These are phyloP conservation scores for Gouania willdenowi DNA, from an alignment of 2,797 vertebrate species.

Conservation along the genomic window DNA sequence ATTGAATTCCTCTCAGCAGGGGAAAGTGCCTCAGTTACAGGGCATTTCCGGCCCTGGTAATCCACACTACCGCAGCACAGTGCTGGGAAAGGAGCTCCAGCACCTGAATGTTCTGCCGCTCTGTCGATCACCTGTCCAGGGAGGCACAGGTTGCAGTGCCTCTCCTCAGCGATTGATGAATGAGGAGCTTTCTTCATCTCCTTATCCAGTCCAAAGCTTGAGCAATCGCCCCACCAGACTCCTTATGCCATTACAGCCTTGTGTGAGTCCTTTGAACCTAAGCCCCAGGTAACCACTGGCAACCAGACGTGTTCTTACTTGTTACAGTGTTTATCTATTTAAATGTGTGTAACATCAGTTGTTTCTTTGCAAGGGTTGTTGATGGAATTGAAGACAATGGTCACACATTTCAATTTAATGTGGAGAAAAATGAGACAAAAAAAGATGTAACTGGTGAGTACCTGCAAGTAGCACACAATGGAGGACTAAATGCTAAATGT, in stretches of 20 bases:
- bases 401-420: conserved; percentile 82
- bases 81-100: conserved; percentile 82
- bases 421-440: conserved; percentile 59
- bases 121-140: conserved; percentile 74
- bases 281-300: conserved; percentile 83
- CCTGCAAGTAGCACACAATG: neutral
- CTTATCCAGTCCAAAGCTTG: conserved; percentile 14
- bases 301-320: neutral
- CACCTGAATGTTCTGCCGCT: conserved; percentile 74
- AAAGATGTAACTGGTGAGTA: conserved; percentile 60
- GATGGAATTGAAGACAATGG: conserved; percentile 91
- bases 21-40: conserved; percentile 76
- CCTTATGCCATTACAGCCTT: conserved; percentile 81
- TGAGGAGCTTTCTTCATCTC: conserved; percentile 30
- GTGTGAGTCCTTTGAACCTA: conserved; percentile 81
- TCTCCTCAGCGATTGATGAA: conserved; percentile 58
- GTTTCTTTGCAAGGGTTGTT: conserved; percentile 78
- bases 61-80: conserved; percentile 75
- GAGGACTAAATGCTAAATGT: too few relatives aligned
- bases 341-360: neutral
- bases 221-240: conserved; percentile 77
- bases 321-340: neutral
- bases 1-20: conserved; percentile 35
- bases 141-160: conserved; percentile 65
- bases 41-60: conserved; percentile 68